phyloP scores from a whole-genome alignment of 2,888 invertebrate species.

The Escarpia spicata region DNA sequence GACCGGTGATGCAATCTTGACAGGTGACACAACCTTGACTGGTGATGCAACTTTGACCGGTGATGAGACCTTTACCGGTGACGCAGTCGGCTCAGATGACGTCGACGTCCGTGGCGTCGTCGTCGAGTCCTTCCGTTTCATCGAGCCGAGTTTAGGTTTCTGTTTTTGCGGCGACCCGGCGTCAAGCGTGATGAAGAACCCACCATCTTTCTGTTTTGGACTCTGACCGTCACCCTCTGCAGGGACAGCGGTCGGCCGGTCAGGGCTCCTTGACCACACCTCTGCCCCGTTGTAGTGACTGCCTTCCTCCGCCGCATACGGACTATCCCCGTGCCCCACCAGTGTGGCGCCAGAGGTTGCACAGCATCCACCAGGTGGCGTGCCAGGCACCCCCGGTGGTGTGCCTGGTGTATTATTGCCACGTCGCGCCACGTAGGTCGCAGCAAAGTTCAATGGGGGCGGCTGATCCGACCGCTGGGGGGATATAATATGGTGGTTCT shows the following conservation, averaged over 20 bases:
- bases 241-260: background rate
- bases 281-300: too few species aligned
- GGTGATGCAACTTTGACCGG: background rate
- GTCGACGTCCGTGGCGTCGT: background rate
- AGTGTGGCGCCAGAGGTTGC: background rate
- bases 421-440: background rate
- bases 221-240: background rate
- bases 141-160: conserved; percentile 69
- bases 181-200: conserved; percentile 92
- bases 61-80: background rate
- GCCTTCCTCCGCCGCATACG: background rate
- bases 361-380: background rate
- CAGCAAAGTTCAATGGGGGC: background rate
- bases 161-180: conserved; percentile 85
- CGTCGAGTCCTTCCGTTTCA: conserved; percentile 39
- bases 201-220: conserved; percentile 45
- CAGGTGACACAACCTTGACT: background rate
- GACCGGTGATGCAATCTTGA: background rate
- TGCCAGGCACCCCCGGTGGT: background rate
- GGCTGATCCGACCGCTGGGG: conserved; percentile 6
- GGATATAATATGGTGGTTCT: conserved; percentile 36
- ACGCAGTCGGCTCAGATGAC: background rate
- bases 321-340: background rate
- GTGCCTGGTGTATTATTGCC: background rate
- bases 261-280: background rate